A percentile compares a stretch with the other conserved stretches of the same genome.
Conservation (phyloP, 92 coral and sea anemone genomes). For the Paragorgia papillata region DNA sequence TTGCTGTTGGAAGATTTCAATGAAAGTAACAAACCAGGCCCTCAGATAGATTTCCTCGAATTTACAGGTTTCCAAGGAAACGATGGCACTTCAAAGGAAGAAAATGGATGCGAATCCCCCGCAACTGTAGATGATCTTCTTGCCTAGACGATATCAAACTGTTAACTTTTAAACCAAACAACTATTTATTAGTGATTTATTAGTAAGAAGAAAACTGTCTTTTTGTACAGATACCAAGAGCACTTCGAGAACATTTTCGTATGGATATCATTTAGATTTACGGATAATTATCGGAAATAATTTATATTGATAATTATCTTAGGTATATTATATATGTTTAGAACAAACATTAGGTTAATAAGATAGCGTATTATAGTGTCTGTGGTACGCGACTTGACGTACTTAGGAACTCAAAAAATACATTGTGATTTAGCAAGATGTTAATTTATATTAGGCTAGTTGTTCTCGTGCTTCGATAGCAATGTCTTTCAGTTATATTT, state of each 20-base stretch:
- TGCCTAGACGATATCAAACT: not conserved
- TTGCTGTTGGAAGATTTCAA: not conserved
- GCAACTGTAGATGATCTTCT: slow-evolving; percentile 29
- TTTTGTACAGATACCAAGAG: slow-evolving; percentile 1
- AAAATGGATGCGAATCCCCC: not conserved
- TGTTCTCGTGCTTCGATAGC: too few relatives aligned
- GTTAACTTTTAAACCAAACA: not conserved
- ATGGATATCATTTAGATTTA: not conserved
- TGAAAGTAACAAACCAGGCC: not conserved
- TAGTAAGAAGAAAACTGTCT: not conserved
- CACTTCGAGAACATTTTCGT: not conserved
- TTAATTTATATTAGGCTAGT: too few relatives aligned
- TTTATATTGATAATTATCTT: too few relatives aligned
- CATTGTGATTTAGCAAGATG: too few relatives aligned
- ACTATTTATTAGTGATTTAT: slow-evolving; percentile 25
- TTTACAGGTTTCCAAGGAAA: not conserved
- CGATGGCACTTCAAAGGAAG: not conserved
- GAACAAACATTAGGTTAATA: too few relatives aligned
- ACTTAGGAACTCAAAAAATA: too few relatives aligned
- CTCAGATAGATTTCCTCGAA: not conserved
- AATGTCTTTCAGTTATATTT: too few relatives aligned
- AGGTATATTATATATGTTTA: too few relatives aligned
- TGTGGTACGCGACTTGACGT: too few relatives aligned
- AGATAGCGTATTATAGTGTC: too few relatives aligned
- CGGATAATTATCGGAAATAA: not conserved